A percentile compares a stretch with the other conserved stretches of the same genome.
Evolutionary conservation across 2,888 invertebrate genomes (phyloP).

Genomic region (Lochmaea crataegi): DNA sequence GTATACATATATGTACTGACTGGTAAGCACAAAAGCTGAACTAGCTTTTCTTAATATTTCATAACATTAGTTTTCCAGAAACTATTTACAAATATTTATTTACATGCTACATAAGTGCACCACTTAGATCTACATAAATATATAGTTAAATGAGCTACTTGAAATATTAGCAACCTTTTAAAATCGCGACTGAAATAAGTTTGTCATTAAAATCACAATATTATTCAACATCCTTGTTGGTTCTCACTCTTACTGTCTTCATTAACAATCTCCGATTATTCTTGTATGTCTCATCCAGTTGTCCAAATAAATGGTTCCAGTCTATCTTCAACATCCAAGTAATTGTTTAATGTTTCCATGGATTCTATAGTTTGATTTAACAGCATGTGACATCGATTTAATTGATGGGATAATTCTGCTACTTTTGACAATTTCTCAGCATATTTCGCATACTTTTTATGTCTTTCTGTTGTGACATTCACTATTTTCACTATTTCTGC

Average conservation of each 20-base stretch:
- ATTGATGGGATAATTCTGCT: constrained; percentile 83
- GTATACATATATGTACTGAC: too few species aligned
- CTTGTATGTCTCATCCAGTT: constrained; percentile 68
- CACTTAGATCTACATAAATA: not conserved
- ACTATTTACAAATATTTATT: too few species aligned
- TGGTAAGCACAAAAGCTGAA: too few species aligned
- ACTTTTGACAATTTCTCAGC: constrained; percentile 88
- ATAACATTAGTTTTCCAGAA: too few species aligned
- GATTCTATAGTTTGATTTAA: constrained; percentile 88
- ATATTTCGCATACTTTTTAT: constrained; percentile 85
- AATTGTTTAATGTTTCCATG: constrained; percentile 85
- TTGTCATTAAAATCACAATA: not conserved
- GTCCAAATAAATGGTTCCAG: constrained; percentile 92
- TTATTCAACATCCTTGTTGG: not conserved
- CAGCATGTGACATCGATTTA: constrained; percentile 83
- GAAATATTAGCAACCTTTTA: not conserved
- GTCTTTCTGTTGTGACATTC: constrained; percentile 79
- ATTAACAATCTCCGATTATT: not conserved
- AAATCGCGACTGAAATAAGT: not conserved
- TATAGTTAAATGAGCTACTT: not conserved
- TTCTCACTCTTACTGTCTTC: not conserved
- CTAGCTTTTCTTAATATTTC: too few species aligned
- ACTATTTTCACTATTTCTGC: constrained; percentile 78
- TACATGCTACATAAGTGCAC: not conserved
- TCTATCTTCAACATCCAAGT: constrained; percentile 83